Evolutionary conservation across 2,113 vertebrate genomes (phyloP).

Genomic region (Colossoma macropomum): DNA sequence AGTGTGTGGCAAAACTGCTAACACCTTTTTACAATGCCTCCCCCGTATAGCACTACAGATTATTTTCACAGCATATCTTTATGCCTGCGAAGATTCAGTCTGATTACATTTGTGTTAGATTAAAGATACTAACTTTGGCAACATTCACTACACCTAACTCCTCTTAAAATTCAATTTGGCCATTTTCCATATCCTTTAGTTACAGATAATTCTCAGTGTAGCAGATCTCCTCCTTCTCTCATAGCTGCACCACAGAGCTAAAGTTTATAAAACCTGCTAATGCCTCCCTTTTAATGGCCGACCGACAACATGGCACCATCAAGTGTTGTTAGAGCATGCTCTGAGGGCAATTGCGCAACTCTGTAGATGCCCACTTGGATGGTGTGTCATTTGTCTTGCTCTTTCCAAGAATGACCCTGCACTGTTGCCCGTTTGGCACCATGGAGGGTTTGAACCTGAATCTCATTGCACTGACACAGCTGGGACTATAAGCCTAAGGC

Average conservation of each 20-base stretch:
- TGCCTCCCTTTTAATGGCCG: background rate
- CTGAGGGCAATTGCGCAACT: background rate
- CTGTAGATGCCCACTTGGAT: background rate
- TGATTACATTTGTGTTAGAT: background rate
- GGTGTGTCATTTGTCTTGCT: background rate
- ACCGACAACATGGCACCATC: background rate
- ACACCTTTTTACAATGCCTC: background rate
- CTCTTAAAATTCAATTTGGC: background rate
- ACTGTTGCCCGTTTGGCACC: background rate
- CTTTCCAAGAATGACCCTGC: background rate
- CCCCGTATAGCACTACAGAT: background rate
- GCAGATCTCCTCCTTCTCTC: background rate
- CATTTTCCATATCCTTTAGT: background rate
- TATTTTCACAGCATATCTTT: background rate
- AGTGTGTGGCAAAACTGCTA: background rate
- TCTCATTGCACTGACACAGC: background rate
- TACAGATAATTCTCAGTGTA: background rate
- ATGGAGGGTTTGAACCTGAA: background rate
- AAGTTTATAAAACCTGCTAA: background rate
- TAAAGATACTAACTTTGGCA: background rate
- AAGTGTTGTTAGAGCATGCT: conserved; percentile 8
- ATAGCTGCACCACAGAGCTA: background rate
- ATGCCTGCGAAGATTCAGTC: background rate
- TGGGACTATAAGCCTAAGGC: background rate
- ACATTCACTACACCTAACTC: background rate